Percentiles rank a stretch among this genome's conserved stretches.
Evolutionary conservation across 1,140 invertebrate species (phyloP).

Genomic region (Drosophila ambigua): DNA sequence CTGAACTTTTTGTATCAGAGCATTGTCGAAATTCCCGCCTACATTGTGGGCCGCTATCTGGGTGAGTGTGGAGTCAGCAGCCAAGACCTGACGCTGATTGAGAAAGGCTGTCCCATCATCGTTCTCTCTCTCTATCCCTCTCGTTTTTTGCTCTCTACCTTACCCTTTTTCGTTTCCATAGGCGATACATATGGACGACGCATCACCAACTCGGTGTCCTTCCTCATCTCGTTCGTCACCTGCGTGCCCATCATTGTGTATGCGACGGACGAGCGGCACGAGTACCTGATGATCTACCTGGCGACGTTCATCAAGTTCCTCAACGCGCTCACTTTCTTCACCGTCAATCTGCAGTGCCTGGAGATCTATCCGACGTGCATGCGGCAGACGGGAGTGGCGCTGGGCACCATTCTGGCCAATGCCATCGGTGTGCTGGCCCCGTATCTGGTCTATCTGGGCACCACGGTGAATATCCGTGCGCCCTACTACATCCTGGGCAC

Average conservation of each 20-base stretch:
- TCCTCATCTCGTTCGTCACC: slow-evolving; percentile 79
- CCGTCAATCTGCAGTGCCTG: slow-evolving; percentile 87
- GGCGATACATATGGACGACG: slow-evolving; percentile 85
- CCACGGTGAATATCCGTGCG: slow-evolving; percentile 81
- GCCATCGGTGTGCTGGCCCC: slow-evolving; percentile 87
- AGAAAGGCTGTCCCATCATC: slow-evolving; percentile 12
- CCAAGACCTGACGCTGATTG: slow-evolving; percentile 44
- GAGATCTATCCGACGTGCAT: slow-evolving; percentile 89
- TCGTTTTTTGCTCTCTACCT: not conserved
- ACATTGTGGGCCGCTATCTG: slow-evolving; percentile 84
- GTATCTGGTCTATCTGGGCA: slow-evolving; percentile 88
- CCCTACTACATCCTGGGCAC: slow-evolving; percentile 86
- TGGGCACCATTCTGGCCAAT: slow-evolving; percentile 87
- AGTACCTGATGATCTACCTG: slow-evolving; percentile 81
- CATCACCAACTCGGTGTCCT: slow-evolving; percentile 84
- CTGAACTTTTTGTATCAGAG: slow-evolving; percentile 88
- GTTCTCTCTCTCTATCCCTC: not conserved
- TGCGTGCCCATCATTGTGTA: slow-evolving; percentile 84
- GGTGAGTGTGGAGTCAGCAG: slow-evolving; percentile 54
- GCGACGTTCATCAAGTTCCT: slow-evolving; percentile 87
- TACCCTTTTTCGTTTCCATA: slow-evolving; percentile 19
- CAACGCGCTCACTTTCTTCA: slow-evolving; percentile 87
- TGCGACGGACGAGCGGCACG: slow-evolving; percentile 81
- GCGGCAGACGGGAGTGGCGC: slow-evolving; percentile 87
- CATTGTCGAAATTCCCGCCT: slow-evolving; percentile 86